These are phyloP conservation scores for Lepidonotus clava DNA, from an alignment of 2,888 invertebrate species.

Conservation along the genomic window DNA sequence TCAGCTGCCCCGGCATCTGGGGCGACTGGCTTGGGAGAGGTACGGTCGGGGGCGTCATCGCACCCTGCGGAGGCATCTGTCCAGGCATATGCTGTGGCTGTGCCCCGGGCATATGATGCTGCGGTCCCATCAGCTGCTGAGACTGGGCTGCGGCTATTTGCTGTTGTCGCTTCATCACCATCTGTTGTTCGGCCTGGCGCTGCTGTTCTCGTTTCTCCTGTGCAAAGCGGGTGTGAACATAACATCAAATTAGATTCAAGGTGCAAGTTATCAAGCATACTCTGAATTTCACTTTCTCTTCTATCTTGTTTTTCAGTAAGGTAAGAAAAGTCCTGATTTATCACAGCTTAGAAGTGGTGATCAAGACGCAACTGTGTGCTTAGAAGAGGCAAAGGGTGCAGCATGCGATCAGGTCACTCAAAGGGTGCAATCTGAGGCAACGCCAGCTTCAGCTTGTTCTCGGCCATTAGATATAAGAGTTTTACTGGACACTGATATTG, in stretches of 20 bases:
- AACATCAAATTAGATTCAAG: not conserved
- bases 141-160: conserved; percentile 11
- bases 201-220: conserved; percentile 92
- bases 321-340: too few relatives aligned
- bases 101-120: conserved; percentile 76
- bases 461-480: too few relatives aligned
- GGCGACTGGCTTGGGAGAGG: not conserved
- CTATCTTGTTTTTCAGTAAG: too few relatives aligned
- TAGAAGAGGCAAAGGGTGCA: conserved; percentile 5
- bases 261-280: too few relatives aligned
- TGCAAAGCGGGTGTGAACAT: not conserved
- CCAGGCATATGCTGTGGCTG: conserved; percentile 80
- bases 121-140: not conserved
- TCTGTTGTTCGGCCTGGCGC: conserved; percentile 76
- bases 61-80: too few relatives aligned
- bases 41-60: too few relatives aligned
- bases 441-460: conserved; percentile 16
- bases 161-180: conserved; percentile 67
- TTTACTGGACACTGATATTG: too few relatives aligned
- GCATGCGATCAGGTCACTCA: conserved; percentile 26
- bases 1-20: conserved; percentile 2
- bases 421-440: conserved; percentile 34
- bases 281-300: too few relatives aligned
- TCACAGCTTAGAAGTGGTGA: conserved; percentile 14
- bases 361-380: conserved; percentile 21